Evolutionary conservation across 2,888 invertebrate genomes (phyloP), one percentile per base, ranked within the genome.

Genomic region (Mesorhabditis spiculigera): DNA sequence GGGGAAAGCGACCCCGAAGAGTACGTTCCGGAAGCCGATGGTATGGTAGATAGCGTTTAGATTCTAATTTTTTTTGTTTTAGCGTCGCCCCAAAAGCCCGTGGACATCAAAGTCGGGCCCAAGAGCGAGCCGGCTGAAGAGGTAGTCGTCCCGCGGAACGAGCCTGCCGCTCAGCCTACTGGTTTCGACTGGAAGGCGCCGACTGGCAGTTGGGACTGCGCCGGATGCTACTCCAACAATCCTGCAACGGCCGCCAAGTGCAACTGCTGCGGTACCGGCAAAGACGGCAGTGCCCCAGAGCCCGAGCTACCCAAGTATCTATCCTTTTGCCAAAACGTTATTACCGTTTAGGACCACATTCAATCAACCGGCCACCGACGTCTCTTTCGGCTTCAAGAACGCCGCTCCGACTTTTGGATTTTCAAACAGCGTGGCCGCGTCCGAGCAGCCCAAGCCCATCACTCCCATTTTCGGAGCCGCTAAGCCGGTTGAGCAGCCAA

Each of bases 151-250:
- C 28, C 28, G 28, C 28, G 28, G 28, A 28, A 28, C 28, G 16
- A 44, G 28, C 28, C 8, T 28, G 28, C 28, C 28, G 28, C 28
- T 28, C 28, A 28, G 28, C 28, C 28, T 28, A 28, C 43, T 45
- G 43, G n/a, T 13, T 68, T 28, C 64, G 6, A 43, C 43, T 6
- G 44, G 43, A 16, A 43, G n/a, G 44, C 6, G 5, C 42, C 45
- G 4, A 16, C 44, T 66, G 69, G 67, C 63, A 69, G 71, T 58
- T 80, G 81, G 81, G 80, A 79, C 45, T 81, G 81, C 66, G 6
- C 63, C 0, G 77, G 68, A 43, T 81, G 81, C 67, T 78, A 78
- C 68, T 65, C 72, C 13, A 68, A 70, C 42, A 70, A 75, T 43
- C 65, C 71, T 4, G 71, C 73, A 4, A 71, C 69, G 0, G 68